Evolutionary conservation across 2,888 invertebrate species (phyloP), one percentile per base, ranked within the genome.

Genomic region (Cinara cedri): DNA sequence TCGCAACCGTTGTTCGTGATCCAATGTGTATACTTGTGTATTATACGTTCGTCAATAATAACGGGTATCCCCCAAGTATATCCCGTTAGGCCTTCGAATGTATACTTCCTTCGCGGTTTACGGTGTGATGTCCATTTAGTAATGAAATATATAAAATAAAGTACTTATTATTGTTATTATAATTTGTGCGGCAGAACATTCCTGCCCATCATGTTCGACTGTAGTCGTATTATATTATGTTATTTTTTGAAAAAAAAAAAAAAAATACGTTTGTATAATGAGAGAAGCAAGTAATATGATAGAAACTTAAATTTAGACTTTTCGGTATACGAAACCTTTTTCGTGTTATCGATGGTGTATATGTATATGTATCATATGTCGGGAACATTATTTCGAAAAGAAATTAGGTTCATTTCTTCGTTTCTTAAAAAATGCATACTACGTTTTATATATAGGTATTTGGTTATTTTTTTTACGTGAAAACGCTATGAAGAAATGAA

Each of bases 61-160:
- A 60, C 72, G 24, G 46, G 21, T 70, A 55, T 55, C 34, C n/a
- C 54, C 13, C 54, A n/a, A 49, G n/a, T 70, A 54, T n/a, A 63
- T 71, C 71, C 71, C 57, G 71, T 71, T 71, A 71, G 34, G 70
- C 54, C 42, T 55, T 42, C 19, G 16, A 70, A 54, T 19, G 26
- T 34, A 54, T n/a, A 54, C 13, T 54, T 51, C 21, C 19, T 71
- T 46, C 72, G 72, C 60, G 57, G 60, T 57, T 44, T 57, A 44
- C 72, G 54, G n/a, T 42, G n/a, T 42, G 72, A 57, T 46, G 72
- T 71, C 72, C 72, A 46, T 72, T 57, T 19, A 10, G 54, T 55
- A 71, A 55, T 71, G 16, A 16, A 51, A 51, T 16, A 16, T n/a
- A n/a, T n/a, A 1, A 57, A 72, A 72, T 44, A 44, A 71, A 21